Conservation (phyloP, 2,888 invertebrate genomes). For the Cancer borealis region DNA sequence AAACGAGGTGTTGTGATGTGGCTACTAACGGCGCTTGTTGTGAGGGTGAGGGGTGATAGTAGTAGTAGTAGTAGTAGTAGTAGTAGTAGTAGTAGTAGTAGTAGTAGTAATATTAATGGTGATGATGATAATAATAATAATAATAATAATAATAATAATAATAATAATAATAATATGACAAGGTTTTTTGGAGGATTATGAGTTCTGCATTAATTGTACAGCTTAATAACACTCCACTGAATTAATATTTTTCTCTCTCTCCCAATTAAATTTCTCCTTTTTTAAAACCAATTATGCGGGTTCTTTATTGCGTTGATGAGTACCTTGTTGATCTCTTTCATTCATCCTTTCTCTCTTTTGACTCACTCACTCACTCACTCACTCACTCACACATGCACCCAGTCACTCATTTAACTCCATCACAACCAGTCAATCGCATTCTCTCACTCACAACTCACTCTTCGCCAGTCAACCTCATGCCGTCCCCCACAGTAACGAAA, state of each 20-base stretch:
- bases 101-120: not conserved
- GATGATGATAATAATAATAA: not conserved
- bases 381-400: too few relatives aligned
- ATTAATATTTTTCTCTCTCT: not conserved
- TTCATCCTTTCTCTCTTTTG: too few relatives aligned
- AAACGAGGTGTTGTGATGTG: too few relatives aligned
- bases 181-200: not conserved
- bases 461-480: not conserved
- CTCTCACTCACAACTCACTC: too few relatives aligned
- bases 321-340: not conserved
- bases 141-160: slow-evolving; percentile 28
- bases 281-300: not conserved
- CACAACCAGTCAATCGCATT: too few relatives aligned
- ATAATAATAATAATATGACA: not conserved
- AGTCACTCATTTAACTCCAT: not conserved
- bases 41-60: not conserved
- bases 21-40: not conserved
- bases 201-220: not conserved
- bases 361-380: not conserved
- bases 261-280: slow-evolving; percentile 2
- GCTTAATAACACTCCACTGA: not conserved
- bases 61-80: not conserved
- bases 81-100: not conserved
- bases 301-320: not conserved
- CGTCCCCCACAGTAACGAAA: too few relatives aligned